A percentile compares a stretch with the other conserved stretches of the same genome.
Conservation (phyloP, 2,113 vertebrate species). For the Pungitius pungitius region DNA sequence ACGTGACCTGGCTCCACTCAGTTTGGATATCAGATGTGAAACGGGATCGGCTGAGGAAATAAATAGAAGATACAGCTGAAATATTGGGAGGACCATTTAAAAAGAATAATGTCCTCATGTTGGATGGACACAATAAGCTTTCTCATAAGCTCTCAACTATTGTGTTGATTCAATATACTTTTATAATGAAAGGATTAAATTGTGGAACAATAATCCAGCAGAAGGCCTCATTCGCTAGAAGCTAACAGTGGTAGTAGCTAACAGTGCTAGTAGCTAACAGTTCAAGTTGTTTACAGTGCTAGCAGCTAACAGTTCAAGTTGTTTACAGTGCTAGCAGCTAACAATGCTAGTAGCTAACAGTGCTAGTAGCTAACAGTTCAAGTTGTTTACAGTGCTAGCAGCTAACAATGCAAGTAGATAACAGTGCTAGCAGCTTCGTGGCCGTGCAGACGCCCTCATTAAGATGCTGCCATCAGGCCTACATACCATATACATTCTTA, state of each 20-base stretch:
- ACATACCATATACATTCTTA: background rate
- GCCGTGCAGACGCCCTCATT: too few species aligned
- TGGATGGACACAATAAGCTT: background rate
- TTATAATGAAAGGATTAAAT: background rate
- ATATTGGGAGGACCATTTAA: background rate
- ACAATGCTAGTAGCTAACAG: too few species aligned
- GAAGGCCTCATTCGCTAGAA: too few species aligned
- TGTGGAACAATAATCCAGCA: background rate
- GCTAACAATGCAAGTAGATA: too few species aligned
- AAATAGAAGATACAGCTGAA: background rate
- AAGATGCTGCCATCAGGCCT: background rate
- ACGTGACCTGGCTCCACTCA: conserved; percentile 3
- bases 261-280: too few species aligned
- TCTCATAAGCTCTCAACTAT: background rate
- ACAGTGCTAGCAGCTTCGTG: too few species aligned
- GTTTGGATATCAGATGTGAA: rapidly evolving
- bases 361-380: too few species aligned
- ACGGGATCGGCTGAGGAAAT: background rate
- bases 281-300: too few species aligned
- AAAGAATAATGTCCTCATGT: background rate
- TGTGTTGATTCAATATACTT: background rate
- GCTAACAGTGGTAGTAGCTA: too few species aligned
- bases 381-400: too few species aligned
- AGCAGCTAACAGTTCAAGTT: too few species aligned
- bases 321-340: too few species aligned